Evolutionary conservation across 2,888 invertebrate species (phyloP).

Genomic region (Portevinia maculata): DNA sequence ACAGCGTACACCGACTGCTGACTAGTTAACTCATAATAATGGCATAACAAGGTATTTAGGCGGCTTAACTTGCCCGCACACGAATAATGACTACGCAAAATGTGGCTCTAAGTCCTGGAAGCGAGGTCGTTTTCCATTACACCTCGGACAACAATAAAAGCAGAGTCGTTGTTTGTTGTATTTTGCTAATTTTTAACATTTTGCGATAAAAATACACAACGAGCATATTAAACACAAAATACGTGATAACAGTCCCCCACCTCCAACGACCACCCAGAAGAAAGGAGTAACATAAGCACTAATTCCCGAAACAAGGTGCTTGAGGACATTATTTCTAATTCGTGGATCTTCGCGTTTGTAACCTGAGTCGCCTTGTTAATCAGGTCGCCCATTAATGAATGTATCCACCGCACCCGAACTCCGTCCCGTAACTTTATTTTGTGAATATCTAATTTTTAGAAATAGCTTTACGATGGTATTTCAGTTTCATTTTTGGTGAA

Average conservation of each 20-base stretch:
- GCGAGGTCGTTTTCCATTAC: too few species aligned
- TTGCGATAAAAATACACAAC: conserved; percentile 72
- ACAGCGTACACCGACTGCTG: conserved; percentile 70
- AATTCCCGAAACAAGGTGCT: conserved; percentile 8
- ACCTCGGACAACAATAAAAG: conserved; percentile 36
- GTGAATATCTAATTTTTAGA: conserved; percentile 58
- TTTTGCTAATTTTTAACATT: conserved; percentile 74
- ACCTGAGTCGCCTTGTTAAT: conserved; percentile 60
- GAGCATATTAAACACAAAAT: conserved; percentile 72
- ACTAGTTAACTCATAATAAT: conserved; percentile 73
- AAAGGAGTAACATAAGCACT: conserved; percentile 14
- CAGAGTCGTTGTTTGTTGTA: conserved; percentile 68
- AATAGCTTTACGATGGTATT: conserved; percentile 41
- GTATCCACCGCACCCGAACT: conserved; percentile 17
- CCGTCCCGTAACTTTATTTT: conserved; percentile 18
- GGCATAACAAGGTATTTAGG: conserved; percentile 74
- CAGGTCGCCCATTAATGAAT: conserved; percentile 65
- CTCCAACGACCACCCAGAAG: conserved; percentile 14
- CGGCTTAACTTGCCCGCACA: conserved; percentile 67
- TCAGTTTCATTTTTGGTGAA: conserved; percentile 38
- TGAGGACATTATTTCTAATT: conserved; percentile 48
- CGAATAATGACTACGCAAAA: conserved; percentile 42
- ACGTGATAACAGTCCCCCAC: conserved; percentile 62
- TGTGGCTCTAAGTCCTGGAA: neutral
- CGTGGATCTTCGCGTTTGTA: conserved; percentile 56